phyloP scores from a whole-genome alignment of 2,888 invertebrate species.

The Bhutanitis thaidina region DNA sequence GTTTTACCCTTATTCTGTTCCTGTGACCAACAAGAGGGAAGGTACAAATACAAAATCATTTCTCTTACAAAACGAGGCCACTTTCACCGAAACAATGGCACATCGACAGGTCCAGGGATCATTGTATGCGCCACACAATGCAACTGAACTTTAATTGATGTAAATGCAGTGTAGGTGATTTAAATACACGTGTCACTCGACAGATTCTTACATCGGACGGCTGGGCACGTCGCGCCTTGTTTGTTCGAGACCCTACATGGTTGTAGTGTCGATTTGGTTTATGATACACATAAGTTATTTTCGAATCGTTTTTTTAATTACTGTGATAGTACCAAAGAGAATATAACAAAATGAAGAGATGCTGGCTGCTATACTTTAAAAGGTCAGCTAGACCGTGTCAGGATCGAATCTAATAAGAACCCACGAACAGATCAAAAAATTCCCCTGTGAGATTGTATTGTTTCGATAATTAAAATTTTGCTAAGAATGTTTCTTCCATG shows the following conservation, averaged over 20 bases:
- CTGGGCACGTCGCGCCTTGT: constrained; percentile 1
- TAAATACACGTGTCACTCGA: background rate
- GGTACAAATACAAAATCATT: background rate
- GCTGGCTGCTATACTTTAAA: no score
- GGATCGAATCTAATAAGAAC: no score
- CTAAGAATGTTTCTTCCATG: no score
- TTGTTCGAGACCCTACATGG: background rate
- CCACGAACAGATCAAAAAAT: no score
- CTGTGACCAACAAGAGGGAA: background rate
- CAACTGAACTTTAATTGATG: constrained; percentile 18
- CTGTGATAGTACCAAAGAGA: no score
- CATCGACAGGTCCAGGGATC: constrained; percentile 40
- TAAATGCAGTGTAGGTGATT: constrained; percentile 8
- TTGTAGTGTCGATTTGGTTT: background rate
- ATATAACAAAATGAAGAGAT: no score
- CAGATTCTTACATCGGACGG: background rate
- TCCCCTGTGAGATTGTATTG: no score
- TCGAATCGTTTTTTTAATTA: no score
- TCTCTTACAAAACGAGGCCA: constrained; percentile 22
- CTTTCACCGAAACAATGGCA: constrained; percentile 45
- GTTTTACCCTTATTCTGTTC: no score
- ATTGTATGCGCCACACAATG: constrained; percentile 35
- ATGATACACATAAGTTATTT: background rate
- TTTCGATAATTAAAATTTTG: no score
- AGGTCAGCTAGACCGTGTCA: no score